Percentiles rank a stretch among this genome's conserved stretches.
phyloP scores from a whole-genome alignment of 1,140 invertebrate species.

The Pseudomyrmex gracilis region DNA sequence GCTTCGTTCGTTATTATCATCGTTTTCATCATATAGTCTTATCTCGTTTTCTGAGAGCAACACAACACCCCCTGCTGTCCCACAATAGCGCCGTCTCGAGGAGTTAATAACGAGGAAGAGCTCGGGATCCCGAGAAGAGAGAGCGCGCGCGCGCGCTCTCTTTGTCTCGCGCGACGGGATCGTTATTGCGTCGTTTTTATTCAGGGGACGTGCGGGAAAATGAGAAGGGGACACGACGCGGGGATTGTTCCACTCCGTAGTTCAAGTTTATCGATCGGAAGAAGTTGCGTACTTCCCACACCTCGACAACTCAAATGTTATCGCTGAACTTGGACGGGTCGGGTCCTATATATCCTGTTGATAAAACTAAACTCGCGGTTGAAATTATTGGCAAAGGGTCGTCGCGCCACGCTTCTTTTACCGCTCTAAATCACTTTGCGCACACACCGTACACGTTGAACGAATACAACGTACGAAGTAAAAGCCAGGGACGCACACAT shows the following conservation, averaged over 20 bases:
- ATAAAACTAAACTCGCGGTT: no score
- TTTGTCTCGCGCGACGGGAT: slow-evolving; percentile 8
- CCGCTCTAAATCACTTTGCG: no score
- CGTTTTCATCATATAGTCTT: not conserved
- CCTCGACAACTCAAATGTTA: no score
- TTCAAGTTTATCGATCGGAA: no score
- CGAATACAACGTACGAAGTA: no score
- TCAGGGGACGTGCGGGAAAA: not conserved
- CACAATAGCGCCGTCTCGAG: not conserved
- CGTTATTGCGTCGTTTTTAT: slow-evolving; percentile 53
- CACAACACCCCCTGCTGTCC: not conserved
- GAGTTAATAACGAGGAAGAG: slow-evolving; percentile 48
- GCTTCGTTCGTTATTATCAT: slow-evolving; percentile 71
- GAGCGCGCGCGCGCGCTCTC: not conserved
- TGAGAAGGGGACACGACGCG: not conserved
- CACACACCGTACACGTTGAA: no score
- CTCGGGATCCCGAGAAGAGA: not conserved
- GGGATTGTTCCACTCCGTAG: not conserved
- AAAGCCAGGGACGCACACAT: no score
- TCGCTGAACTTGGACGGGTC: no score
- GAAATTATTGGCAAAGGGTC: no score
- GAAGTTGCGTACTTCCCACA: no score
- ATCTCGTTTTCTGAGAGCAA: not conserved
- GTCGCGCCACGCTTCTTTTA: no score
- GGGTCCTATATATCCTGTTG: no score